Evolutionary conservation across 2,113 vertebrate species (phyloP), one percentile per base, ranked within the genome.

Genomic region (Rallus limicola): DNA sequence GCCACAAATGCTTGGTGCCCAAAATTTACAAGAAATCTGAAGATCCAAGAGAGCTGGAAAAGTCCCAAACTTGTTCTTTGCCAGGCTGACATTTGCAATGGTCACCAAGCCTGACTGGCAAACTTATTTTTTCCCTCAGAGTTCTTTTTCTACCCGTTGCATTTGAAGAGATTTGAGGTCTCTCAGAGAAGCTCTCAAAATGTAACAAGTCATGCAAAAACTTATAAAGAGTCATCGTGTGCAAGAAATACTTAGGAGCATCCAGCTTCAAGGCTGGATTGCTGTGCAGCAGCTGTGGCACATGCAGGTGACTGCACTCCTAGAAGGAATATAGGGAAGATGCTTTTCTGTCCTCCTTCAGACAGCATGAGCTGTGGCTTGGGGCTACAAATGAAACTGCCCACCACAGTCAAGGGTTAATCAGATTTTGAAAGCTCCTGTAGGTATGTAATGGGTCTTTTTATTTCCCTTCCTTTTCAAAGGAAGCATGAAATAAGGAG

Each of bases 1-100:
- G 29, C 40, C 63, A 74, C 36, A 48, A 20, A 19, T 0, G 2
- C 7, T 17, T 62, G 11, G 6, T 1, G 1, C 59, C 38, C 68
- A 52, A 74, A 71, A 87, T 16, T 3, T 0, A 16, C 29, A 55
- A 40, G 28, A 77, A n/a, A 56, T 12, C 34, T 38, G 40, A 13
- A 65, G 44, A 38, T 16, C 10, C 56, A 53, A 59, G 29, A 84
- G 28, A 60, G 26, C 29, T 42, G 10, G 20, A 18, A 6, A 70
- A 82, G 8, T 23, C 26, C 44, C 48, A 13, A 21, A 15, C 21
- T 9, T 59, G 13, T 40, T 67, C 48, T 68, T 60, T 81, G 7
- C 28, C 38, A 60, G 34, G 8, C 16, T 28, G 11, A 11, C 38
- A 34, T 62, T 84, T 90, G 5, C 25, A 34, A 5, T 5, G 5